A percentile compares a stretch with the other conserved stretches of the same genome.
phyloP scores from a whole-genome alignment of 2,888 invertebrate species.

The Agrochola macilenta region DNA sequence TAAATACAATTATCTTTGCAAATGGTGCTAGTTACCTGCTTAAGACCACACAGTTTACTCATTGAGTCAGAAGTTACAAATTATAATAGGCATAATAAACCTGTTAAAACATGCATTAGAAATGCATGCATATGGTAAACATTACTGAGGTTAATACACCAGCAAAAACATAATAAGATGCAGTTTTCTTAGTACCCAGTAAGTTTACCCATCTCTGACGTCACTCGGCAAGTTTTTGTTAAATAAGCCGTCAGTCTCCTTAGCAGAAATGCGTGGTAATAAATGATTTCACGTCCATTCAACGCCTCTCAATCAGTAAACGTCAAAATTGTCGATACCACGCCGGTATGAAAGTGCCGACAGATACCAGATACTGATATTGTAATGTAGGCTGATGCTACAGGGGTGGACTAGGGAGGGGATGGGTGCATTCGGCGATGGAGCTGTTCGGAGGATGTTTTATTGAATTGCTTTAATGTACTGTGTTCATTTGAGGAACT shows the following conservation, averaged over 20 bases:
- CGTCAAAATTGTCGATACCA: slow-evolving; percentile 64
- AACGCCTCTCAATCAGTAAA: slow-evolving; percentile 63
- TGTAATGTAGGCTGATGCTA: slow-evolving; percentile 49
- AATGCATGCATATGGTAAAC: slow-evolving; percentile 23
- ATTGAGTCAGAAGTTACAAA: slow-evolving; percentile 6
- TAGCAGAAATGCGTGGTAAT: slow-evolving; percentile 48
- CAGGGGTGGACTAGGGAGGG: slow-evolving; percentile 44
- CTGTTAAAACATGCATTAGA: slow-evolving; percentile 6
- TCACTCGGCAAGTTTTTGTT: slow-evolving; percentile 49
- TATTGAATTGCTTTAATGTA: neutral
- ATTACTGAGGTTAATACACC: slow-evolving; percentile 20
- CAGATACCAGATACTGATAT: slow-evolving; percentile 61
- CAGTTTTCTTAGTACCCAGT: slow-evolving; percentile 2
- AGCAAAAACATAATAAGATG: slow-evolving; percentile 10
- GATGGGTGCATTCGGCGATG: neutral
- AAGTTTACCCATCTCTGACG: slow-evolving; percentile 10
- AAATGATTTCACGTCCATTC: slow-evolving; percentile 67
- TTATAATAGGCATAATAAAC: slow-evolving; percentile 17
- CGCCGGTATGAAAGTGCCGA: slow-evolving; percentile 67
- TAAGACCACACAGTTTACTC: neutral
- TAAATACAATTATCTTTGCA: slow-evolving; percentile 12
- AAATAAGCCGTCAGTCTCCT: slow-evolving; percentile 63
- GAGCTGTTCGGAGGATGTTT: neutral
- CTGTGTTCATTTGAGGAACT: neutral
- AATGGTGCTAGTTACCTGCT: neutral